These are phyloP conservation scores for Orgyia antiqua DNA, from an alignment of 2,888 invertebrate genomes.

Conservation along the genomic window DNA sequence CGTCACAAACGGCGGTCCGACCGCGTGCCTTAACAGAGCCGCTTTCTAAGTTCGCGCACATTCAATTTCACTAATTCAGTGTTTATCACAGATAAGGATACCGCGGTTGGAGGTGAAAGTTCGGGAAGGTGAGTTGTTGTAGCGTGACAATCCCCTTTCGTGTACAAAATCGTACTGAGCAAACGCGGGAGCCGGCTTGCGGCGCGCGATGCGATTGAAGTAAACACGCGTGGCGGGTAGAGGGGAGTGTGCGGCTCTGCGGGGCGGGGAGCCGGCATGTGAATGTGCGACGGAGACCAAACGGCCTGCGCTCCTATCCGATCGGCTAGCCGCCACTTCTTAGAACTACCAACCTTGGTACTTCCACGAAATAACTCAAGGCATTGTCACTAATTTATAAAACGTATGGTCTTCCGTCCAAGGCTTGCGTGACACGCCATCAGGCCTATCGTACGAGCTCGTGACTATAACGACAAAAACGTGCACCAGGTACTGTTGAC, in stretches of 20 bases:
- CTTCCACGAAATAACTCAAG: slow-evolving; percentile 70
- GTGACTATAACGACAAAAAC: slow-evolving; percentile 29
- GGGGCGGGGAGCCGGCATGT: slow-evolving; percentile 25
- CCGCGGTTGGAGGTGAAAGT: slow-evolving; percentile 72
- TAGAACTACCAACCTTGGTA: slow-evolving; percentile 69
- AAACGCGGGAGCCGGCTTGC: slow-evolving; percentile 26
- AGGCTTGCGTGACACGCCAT: slow-evolving; percentile 35
- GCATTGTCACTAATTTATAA: slow-evolving; percentile 75
- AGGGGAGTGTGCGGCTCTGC: slow-evolving; percentile 20
- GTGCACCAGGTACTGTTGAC: slow-evolving; percentile 41
- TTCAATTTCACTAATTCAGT: slow-evolving; percentile 68
- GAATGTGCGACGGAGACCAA: slow-evolving; percentile 33
- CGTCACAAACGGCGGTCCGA: slow-evolving; percentile 48
- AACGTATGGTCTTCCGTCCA: slow-evolving; percentile 62
- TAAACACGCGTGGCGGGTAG: slow-evolving; percentile 31
- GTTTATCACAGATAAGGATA: slow-evolving; percentile 70
- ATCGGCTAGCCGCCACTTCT: slow-evolving; percentile 53
- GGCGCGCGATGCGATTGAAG: slow-evolving; percentile 30
- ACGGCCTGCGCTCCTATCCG: slow-evolving; percentile 22
- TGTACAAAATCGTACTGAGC: slow-evolving; percentile 55
- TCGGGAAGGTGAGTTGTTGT: slow-evolving; percentile 44
- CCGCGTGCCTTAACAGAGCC: slow-evolving; percentile 57
- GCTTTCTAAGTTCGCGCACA: slow-evolving; percentile 67
- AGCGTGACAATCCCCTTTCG: slow-evolving; percentile 47
- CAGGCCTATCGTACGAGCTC: slow-evolving; percentile 29